Base-by-base conservation (phyloP, 1,140 invertebrate genomes). In the Drosophila tristis region DNA sequence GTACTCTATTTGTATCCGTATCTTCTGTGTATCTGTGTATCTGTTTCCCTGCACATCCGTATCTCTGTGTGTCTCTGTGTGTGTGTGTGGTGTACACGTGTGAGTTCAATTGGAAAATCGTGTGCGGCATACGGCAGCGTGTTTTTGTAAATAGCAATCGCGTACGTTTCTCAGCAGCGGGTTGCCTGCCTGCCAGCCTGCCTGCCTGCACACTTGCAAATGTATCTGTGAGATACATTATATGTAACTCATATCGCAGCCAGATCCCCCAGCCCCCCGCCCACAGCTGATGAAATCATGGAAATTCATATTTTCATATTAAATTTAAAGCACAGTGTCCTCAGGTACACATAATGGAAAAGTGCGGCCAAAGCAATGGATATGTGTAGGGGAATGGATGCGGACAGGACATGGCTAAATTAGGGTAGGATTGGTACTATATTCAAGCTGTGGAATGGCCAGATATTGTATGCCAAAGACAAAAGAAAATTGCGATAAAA, bases 21-120 rank as follows among this genome's bases (percentile, higher is more conserved):
- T 47, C 55, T 42, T 26, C 42, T 20, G 20, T 76, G 44, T 73
- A 39, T 67, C 45, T 64, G 29, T 58, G 43, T 43, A 47, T 53
- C 29, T 58, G 31, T 47, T 39, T 39, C 15, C 16, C 48, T 29
- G 47, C 59, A 49, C 59, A 49, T 25, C 4, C 59, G 39, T 50
- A 47, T 25, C 25, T 68, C 23, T 23, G 1, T 23, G 54, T 73
- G 64, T 65, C 11, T 35, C 9, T 11, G 56, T 70, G 78, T 77
- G 57, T 73, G 67, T 65, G 35, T 39, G 35, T 11, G 56, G 78
- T 77, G 80, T 74, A 82, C 73, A 87, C 79, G 79, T 90, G 90
- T 90, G 82, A 90, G 90, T 89, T 91, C 90, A 91, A 91, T 91
- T 91, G 90, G 90, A 91, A 91, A 91, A 91, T 91, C 90, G 90